phyloP scores from a whole-genome alignment of 2,113 vertebrate genomes.

The Nannospalax galili region DNA sequence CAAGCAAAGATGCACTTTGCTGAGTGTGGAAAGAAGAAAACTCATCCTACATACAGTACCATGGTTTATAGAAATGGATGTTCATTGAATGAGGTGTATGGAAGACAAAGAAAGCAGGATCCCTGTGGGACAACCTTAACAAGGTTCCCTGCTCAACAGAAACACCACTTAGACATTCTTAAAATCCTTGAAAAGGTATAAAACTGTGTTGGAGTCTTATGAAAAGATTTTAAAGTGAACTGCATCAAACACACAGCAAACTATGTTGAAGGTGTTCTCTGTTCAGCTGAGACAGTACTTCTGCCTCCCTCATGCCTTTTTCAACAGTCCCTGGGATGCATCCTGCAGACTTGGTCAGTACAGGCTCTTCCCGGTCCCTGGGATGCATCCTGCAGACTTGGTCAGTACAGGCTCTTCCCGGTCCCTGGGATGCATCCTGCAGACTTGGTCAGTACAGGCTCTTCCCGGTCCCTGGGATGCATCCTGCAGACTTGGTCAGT shows the following conservation, averaged over 20 bases:
- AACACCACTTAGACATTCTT: too few relatives aligned
- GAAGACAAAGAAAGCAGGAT: not conserved
- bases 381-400: not conserved
- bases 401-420: not conserved
- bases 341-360: not conserved
- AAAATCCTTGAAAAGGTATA: not conserved
- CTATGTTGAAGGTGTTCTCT: not conserved
- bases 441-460: not conserved
- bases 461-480: not conserved
- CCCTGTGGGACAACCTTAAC: not conserved
- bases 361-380: not conserved
- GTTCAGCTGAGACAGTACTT: not conserved
- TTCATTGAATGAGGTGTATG: not conserved
- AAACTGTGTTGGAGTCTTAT: not conserved
- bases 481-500: not conserved
- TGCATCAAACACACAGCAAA: not conserved
- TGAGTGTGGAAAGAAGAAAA: not conserved
- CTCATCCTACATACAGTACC: not conserved
- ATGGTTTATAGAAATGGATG: not conserved
- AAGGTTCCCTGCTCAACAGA: not conserved
- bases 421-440: not conserved
- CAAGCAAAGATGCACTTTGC: not conserved
- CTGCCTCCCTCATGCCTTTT: not conserved
- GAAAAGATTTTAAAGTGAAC: constrained; percentile 30
- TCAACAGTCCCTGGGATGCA: not conserved